Conservation (phyloP, 2,113 vertebrate species). For the Embiotoca jacksoni region DNA sequence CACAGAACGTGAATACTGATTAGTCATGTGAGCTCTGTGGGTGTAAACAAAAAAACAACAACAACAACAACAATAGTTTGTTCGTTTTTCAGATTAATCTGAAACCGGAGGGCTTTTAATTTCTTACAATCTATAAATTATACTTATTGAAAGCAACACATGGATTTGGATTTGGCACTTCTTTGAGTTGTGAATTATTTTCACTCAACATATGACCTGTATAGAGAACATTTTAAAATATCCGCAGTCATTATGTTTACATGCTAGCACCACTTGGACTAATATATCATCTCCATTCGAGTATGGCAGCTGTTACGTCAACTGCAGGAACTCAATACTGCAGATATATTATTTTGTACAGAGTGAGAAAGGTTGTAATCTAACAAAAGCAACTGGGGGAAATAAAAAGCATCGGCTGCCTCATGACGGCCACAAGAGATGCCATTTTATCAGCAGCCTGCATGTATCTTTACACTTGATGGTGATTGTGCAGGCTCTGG, state of each 20-base stretch:
- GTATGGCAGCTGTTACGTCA: neutral
- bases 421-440: too few relatives aligned
- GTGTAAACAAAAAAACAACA: neutral
- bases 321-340: too few relatives aligned
- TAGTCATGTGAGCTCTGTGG: neutral
- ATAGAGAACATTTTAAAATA: neutral
- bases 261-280: neutral
- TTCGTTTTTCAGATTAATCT: neutral
- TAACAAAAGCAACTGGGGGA: too few relatives aligned
- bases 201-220: neutral
- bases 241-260: neutral
- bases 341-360: too few relatives aligned
- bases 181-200: neutral
- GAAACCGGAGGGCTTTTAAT: too few relatives aligned
- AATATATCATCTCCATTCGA: too few relatives aligned
- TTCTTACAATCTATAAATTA: too few relatives aligned
- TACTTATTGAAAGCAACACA: too few relatives aligned
- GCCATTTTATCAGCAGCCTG: neutral
- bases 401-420: too few relatives aligned
- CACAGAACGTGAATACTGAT: neutral
- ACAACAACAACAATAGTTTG: neutral
- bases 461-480: neutral
- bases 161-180: too few relatives aligned
- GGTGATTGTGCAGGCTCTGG: neutral
- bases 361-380: too few relatives aligned